Base-by-base conservation (phyloP, 2,888 invertebrate genomes). In the Oscheius sp. region DNA sequence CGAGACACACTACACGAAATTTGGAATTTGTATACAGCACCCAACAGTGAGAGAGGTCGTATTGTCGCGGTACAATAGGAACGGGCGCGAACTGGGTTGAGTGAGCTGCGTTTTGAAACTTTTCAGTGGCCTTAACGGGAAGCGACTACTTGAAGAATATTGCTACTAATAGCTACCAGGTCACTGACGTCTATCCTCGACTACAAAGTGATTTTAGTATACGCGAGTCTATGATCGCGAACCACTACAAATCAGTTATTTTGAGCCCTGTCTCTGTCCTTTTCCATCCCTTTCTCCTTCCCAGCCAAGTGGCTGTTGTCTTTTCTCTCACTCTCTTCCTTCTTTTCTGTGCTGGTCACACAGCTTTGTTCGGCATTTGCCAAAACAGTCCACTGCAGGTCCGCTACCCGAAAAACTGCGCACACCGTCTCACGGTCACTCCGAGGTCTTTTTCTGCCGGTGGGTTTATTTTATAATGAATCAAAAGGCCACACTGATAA, bases 371-470 rank as follows among this genome's bases (percentile, higher is more conserved):
- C 68, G 13, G 55, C 48, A 50, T 33, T 35, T 68, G 68, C 68
- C 68, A 68, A 55, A 55, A 68, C 68, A 68, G 68, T 68, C 55
- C 68, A 68, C 33, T 68, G 33, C 68, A 68, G 68, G 68, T 68
- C 68, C 68, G 35, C 9, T 33, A 55, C 51, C 35, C 42, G 53
- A 68, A 55, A 68, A 68, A 53, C 68, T 68, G 68, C 53, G 68
- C 42, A 42, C 42, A 35, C 42, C 68, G 55, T 32, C 68, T 55
- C 68, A 55, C 68, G 68, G 68, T 68, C 68, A 68, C 55, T 55
- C 55, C 55, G 55, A 55, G 11, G 42, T 42, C 55, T 66, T 66
- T 68, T 68, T 29, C 68, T 53, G 55, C 68, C 35, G 68, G 68
- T 68, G 55, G 55, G 68, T 68, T 55, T n/a, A 53, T 33, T 68